Base-by-base conservation (phyloP, 2,113 vertebrate species). In the Corynorhinus townsendii region DNA sequence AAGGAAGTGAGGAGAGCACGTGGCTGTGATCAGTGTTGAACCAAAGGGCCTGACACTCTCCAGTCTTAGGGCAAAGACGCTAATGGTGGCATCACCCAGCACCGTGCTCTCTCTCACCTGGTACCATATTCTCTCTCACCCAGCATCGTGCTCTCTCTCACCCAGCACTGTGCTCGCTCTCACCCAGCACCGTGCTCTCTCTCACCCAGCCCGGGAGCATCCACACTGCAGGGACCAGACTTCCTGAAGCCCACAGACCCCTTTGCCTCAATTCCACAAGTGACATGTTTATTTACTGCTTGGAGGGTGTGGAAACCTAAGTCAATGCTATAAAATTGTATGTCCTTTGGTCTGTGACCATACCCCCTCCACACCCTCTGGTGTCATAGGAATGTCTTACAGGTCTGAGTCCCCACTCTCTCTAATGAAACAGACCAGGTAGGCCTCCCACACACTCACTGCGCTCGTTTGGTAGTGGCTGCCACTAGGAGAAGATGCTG, bases 11-110 rank as follows among this genome's bases (percentile, higher is more conserved):
- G 33, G 59, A n/a, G 24, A 73, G 80, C 17, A 4, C 17, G 87
- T 68, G 49, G 47, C 81, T 94, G 56, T 88, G 81, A 91, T 89
- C 45, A 17, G 77, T 43, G 77, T 91, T 92, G 45, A 86, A 82
- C 90, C 68, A 59, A 86, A 35, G 40, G 73, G 12, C 16, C 47
- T 1, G 7, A 40, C 4, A 0, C 59, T 71, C 81, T 69, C 40
- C 72, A n/a, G 0, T 85, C 81, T 92, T 68, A 35, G 45, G 17
- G 54, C n/a, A 59, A 75, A 75, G 38, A 30, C 3, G 11, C 59
- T 68, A 16, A 14, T n/a, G 59, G 72, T 4, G 56, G 45, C 14
- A 35, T 4, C n/a, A 3, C 20, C 68, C 35, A 5, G 56, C 16
- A 5, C 16, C 0, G n/a, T 5, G 22, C 10, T 62, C 40, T 38